Conservation (phyloP, 2,888 invertebrate species). For the Chrysolina oricalcia region DNA sequence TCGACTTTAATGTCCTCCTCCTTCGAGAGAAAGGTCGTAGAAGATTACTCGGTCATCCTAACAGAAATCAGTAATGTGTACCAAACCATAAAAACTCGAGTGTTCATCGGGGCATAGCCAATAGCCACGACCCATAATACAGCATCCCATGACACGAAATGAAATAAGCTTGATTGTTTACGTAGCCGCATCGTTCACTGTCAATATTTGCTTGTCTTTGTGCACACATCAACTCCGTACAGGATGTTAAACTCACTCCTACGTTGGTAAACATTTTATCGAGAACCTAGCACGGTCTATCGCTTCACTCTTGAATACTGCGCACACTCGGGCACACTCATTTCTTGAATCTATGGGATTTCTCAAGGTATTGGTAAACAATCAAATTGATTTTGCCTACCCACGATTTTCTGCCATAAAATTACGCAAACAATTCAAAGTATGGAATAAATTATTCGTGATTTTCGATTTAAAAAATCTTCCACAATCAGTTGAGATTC, state of each 20-base stretch:
- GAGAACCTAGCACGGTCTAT: conserved; percentile 4
- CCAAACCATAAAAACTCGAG: conserved; percentile 10
- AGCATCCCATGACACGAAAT: conserved; percentile 41
- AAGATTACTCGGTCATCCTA: conserved; percentile 21
- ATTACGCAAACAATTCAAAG: too few relatives aligned
- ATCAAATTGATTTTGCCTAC: too few relatives aligned
- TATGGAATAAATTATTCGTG: too few relatives aligned
- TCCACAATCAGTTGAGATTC: too few relatives aligned
- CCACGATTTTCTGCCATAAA: too few relatives aligned
- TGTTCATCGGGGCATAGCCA: conserved; percentile 15
- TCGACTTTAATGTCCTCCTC: neutral
- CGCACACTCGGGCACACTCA: too few relatives aligned
- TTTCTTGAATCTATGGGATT: too few relatives aligned
- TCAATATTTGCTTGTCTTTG: conserved; percentile 53
- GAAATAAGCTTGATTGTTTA: conserved; percentile 42
- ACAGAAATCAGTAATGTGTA: conserved; percentile 28
- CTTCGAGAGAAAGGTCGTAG: conserved; percentile 3
- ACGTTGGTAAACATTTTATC: conserved; percentile 39
- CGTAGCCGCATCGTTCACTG: conserved; percentile 47
- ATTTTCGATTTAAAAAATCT: too few relatives aligned
- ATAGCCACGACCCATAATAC: conserved; percentile 28
- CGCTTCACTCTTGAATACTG: conserved; percentile 15
- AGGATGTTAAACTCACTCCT: conserved; percentile 50
- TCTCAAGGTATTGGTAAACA: too few relatives aligned
- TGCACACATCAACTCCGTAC: conserved; percentile 40